Evolutionary conservation across 1,140 invertebrate species (phyloP).

Genomic region (Ceratina australensis): DNA sequence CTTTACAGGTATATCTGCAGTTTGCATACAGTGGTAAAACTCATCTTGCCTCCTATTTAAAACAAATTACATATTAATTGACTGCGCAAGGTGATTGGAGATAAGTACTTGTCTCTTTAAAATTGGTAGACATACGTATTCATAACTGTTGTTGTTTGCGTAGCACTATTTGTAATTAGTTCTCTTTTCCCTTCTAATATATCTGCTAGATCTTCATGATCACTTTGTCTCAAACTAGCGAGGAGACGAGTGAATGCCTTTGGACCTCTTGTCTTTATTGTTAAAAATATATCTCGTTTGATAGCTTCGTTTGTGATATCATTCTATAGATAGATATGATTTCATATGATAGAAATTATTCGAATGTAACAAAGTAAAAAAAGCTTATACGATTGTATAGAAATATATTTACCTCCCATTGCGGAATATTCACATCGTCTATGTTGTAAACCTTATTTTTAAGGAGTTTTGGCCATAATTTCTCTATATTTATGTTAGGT

Average conservation of each 20-base stretch:
- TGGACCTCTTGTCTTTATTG: constrained; percentile 69
- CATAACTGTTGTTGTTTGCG: neutral
- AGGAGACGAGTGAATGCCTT: constrained; percentile 66
- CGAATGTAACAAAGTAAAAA: neutral
- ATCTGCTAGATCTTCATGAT: constrained; percentile 59
- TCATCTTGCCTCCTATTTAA: constrained; percentile 52
- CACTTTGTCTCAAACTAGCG: constrained; percentile 58
- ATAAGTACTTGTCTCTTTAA: neutral
- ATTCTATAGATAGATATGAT: constrained; percentile 43
- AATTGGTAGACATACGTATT: neutral
- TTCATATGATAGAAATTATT: too few relatives aligned
- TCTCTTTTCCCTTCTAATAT: constrained; percentile 49
- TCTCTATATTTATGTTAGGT: constrained; percentile 56
- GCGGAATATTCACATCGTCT: constrained; percentile 65
- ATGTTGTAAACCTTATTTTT: constrained; percentile 65
- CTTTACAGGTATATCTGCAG: constrained; percentile 50
- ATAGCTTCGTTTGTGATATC: constrained; percentile 47
- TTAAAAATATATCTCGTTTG: constrained; percentile 59
- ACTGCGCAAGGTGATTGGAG: neutral
- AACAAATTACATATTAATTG: neutral
- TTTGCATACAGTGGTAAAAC: constrained; percentile 59
- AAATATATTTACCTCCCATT: constrained; percentile 64
- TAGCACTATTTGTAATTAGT: neutral
- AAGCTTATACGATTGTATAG: neutral
- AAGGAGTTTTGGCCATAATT: constrained; percentile 66